Base-by-base conservation (phyloP, 2,113 vertebrate species). In the Sminthopsis crassicaudata region DNA sequence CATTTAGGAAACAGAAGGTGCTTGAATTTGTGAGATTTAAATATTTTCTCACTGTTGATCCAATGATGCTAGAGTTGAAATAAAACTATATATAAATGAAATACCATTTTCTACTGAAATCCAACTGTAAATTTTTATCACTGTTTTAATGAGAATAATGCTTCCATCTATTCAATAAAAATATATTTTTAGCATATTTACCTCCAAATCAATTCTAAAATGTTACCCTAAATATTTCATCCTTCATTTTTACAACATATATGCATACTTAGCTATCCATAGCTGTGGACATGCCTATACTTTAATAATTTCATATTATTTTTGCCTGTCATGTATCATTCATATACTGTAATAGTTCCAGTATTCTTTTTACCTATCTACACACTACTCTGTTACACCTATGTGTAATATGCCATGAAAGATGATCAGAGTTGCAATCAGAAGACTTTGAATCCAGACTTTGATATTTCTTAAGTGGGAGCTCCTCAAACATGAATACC, bases 41-140 rank as follows among this genome's bases (percentile, higher is more conserved):
- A 97, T 98, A 94, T 97, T 97, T 97, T 96, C 92, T 97, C 94
- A 98, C 96, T 97, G 94, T 97, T 97, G 95, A 95, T 97, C 92
- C 94, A 97, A 93, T 97, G 95, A 95, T 95, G 89, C 55, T 94
- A 2, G 27, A 94, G 90, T 96, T 97, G 96, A 97, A 97, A 97
- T 95, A 97, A 97, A 98, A 96, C 92, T 92, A 97, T 90, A 95
- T 94, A 94, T 95, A 96, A 96, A 95, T 67, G 92, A 96, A 97
- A 95, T 96, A 92, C 42, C 84, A 93, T 91, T 94, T 96, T 84
- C 53, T 93, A 67, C 57, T 90, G 91, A 97, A 95, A 96, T 93
- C 51, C 91, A 97, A 95, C 36, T 95, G 57, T 95, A 91, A 53
- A 92, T 93, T 96, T 94, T n/a, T 91, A 19, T 42, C 90, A 96